Base-by-base conservation (phyloP, 1,140 invertebrate species). In the Holcopasites calliopsidis region DNA sequence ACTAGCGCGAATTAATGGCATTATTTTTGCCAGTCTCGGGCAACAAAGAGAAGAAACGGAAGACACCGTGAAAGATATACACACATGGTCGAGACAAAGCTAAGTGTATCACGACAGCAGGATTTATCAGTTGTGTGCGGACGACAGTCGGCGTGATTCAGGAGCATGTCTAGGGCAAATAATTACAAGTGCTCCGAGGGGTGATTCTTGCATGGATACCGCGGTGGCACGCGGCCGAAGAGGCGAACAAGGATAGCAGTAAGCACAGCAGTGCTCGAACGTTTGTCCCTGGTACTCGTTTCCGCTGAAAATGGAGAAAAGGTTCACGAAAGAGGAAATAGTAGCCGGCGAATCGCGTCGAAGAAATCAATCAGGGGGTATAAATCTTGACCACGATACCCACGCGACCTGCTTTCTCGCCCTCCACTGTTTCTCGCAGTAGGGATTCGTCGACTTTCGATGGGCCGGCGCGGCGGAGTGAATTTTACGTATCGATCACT, bases 111-210 rank as follows among this genome's bases (percentile, higher is more conserved):
- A 65, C 65, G 73, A 68, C 72, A 75, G 72, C 7, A 69, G 75
- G 58, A 85, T 85, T 85, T 85, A 85, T 85, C 84, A 85, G 83
- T 52, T 66, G 77, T 54, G 75, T 85, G 84, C 64, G 68, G 23
- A 18, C 74, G 84, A 85, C 84, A 82, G 70, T 76, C 49, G 77
- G 79, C 71, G 62, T 77, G 79, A 82, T 79, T 82, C 76, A 76
- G 47, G 54, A 65, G 42, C 66, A 28, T 8, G 66, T 55, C 44
- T 44, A 49, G 62, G 80, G 77, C 83, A 85, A 85, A 85, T 85
- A 85, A 85, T 85, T 85, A 85, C 80, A 73, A 61, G 74, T 76
- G 62, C 18, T 38, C 4, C 26, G 35, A 40, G 68, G 40, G 74
- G 50, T 38, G 54, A 76, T 62, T 74, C 54, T 76, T 75, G 76